Evolutionary conservation across 2,888 invertebrate species (phyloP).

Genomic region (Tridacna crocea): DNA sequence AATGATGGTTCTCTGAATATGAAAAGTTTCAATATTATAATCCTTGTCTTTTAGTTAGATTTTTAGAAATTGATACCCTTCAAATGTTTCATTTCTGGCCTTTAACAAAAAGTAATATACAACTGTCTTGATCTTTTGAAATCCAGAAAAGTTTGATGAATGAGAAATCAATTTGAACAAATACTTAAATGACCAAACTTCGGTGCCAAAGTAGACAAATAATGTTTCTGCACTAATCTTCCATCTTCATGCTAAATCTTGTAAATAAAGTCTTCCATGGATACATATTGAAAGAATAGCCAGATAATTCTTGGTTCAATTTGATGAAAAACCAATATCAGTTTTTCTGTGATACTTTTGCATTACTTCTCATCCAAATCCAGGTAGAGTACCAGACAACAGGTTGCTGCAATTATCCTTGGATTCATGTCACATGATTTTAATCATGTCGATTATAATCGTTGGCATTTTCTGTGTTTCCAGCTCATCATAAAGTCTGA

Average conservation of each 20-base stretch:
- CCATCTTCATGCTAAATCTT: neutral
- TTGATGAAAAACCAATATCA: slow-evolving; percentile 1
- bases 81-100: too few relatives aligned
- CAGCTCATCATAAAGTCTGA: neutral
- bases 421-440: neutral
- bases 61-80: too few relatives aligned
- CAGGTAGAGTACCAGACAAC: neutral
- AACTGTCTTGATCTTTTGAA: too few relatives aligned
- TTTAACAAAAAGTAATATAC: too few relatives aligned
- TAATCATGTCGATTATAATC: neutral
- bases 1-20: too few relatives aligned
- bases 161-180: too few relatives aligned
- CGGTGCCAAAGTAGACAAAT: too few relatives aligned
- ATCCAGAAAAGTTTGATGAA: too few relatives aligned
- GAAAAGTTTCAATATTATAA: too few relatives aligned
- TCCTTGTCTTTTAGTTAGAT: too few relatives aligned
- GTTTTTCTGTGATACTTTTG: neutral
- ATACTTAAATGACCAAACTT: too few relatives aligned
- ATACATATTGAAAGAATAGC: neutral
- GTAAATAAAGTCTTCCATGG: neutral
- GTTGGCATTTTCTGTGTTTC: neutral
- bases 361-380: neutral
- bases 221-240: neutral
- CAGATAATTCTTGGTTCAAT: neutral
- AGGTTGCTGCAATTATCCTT: neutral